Conservation (phyloP, 2,797 vertebrate genomes). For the Sebastes kiyomatsui region DNA sequence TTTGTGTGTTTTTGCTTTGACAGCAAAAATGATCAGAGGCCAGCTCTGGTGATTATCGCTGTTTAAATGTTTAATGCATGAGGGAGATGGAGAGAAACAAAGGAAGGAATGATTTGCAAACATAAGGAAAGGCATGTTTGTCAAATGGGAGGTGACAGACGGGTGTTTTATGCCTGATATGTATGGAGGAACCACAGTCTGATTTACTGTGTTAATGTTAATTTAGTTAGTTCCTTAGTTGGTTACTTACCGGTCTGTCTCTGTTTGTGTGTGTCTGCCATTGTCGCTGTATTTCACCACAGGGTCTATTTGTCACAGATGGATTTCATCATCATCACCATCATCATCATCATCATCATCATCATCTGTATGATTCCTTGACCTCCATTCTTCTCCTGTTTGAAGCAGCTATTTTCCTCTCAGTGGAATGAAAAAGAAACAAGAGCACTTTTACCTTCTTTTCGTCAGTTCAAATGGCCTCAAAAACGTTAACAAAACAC, state of each 20-base stretch:
- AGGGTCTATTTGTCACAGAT: conserved; percentile 3
- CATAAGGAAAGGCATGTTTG: not conserved
- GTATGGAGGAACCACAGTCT: not conserved
- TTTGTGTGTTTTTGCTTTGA: conserved; percentile 1
- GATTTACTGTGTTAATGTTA: too few relatives aligned
- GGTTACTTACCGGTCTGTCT: not conserved
- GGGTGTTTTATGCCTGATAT: not conserved
- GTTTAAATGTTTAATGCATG: conserved; percentile 33
- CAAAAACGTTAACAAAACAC: conserved; percentile 40
- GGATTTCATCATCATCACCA: conserved; percentile 5
- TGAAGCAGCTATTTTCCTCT: conserved; percentile 56
- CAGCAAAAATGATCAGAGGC: conserved; percentile 10
- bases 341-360: not conserved
- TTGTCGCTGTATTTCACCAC: not conserved
- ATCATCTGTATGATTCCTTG: conserved; percentile 7
- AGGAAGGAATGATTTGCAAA: not conserved
- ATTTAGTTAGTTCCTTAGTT: not conserved
- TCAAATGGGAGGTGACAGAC: not conserved
- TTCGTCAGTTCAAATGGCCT: conserved; percentile 30
- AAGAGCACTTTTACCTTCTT: conserved; percentile 16
- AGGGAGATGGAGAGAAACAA: not conserved
- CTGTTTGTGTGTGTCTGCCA: not conserved
- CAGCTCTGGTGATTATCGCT: conserved; percentile 31
- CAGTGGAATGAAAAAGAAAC: conserved; percentile 22
- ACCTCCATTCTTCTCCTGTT: conserved; percentile 34